Percentiles rank a stretch among this genome's conserved stretches.
Evolutionary conservation across 2,888 invertebrate species (phyloP).

Genomic region (Ditylenchus weischeri): DNA sequence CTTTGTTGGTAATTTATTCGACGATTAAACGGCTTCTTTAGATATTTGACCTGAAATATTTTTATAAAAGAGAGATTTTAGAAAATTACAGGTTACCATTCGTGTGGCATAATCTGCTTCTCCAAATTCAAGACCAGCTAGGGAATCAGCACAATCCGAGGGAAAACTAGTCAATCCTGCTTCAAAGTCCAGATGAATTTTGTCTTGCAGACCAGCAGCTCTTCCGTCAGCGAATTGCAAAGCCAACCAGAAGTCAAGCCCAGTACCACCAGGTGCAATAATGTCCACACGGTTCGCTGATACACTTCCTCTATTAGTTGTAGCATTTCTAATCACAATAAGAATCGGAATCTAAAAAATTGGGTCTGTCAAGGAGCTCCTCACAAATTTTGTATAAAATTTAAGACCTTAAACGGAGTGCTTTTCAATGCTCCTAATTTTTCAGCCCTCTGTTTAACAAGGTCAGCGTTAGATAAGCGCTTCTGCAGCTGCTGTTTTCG

Average conservation of each 20-base stretch:
- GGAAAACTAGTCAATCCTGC: conserved; percentile 38
- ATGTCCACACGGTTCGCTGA: conserved; percentile 7
- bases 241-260: conserved; percentile 46
- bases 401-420: conserved; percentile 22
- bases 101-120: conserved; percentile 15
- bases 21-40: conserved; percentile 41
- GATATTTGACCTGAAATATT: conserved; percentile 24
- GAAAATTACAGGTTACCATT: conserved; percentile 6
- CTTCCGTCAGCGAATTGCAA: conserved; percentile 43
- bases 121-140: conserved; percentile 26
- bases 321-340: conserved; percentile 11
- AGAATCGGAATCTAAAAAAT: conserved; percentile 18
- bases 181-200: conserved; percentile 41
- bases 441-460: neutral
- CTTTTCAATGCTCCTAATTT: neutral
- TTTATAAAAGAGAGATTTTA: neutral
- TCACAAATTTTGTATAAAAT: conserved; percentile 1
- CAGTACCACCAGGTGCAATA: conserved; percentile 19
- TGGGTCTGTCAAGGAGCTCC: neutral
- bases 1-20: conserved; percentile 39
- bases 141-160: conserved; percentile 38
- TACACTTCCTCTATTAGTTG: neutral
- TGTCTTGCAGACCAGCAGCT: conserved; percentile 47
- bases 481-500: conserved; percentile 1
- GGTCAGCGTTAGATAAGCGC: conserved; percentile 2